Evolutionary conservation across 1,140 invertebrate species (phyloP).

Genomic region (Meloidogyne floridensis): DNA sequence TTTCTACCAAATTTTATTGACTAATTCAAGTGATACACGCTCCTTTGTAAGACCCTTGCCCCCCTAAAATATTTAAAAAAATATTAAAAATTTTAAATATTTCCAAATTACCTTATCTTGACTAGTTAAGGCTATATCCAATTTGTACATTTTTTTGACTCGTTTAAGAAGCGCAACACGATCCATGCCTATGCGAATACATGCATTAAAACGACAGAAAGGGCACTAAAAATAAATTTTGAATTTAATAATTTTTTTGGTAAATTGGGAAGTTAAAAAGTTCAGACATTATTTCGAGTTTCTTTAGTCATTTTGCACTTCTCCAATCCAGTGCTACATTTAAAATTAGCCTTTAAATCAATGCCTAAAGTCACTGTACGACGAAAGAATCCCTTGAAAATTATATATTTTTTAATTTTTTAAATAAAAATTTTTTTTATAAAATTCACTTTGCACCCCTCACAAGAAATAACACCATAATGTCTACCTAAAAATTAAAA

Average conservation of each 20-base stretch:
- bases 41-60: neutral
- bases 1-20: neutral
- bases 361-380: neutral
- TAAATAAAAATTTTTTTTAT: neutral
- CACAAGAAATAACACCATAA: neutral
- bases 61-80: too few relatives aligned
- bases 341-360: neutral
- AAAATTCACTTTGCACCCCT: neutral
- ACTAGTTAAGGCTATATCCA: too few relatives aligned
- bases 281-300: neutral
- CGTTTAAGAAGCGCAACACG: neutral
- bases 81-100: too few relatives aligned
- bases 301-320: neutral
- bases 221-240: neutral
- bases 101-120: neutral
- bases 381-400: neutral
- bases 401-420: neutral
- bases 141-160: neutral
- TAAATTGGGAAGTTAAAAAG: too few relatives aligned
- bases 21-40: neutral
- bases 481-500: neutral
- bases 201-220: neutral
- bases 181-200: neutral
- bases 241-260: too few relatives aligned
- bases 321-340: neutral